Evolutionary conservation across 2,888 invertebrate genomes (phyloP).

Genomic region (Cryptophagus acutangulus): DNA sequence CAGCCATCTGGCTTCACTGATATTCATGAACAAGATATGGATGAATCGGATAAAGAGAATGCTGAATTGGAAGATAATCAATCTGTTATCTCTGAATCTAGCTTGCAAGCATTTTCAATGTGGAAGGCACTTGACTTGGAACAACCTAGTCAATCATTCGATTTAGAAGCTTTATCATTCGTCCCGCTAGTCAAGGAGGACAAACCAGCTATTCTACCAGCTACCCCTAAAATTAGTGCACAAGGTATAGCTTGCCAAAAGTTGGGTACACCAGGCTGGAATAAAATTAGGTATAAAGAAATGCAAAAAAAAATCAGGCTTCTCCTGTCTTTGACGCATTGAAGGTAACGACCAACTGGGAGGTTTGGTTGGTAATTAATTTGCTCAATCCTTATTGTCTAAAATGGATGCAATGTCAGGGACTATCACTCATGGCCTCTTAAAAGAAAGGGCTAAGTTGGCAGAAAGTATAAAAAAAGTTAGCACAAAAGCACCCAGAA

Average conservation of each 20-base stretch:
- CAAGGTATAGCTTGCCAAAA: slow-evolving; percentile 3
- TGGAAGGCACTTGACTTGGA: slow-evolving; percentile 2
- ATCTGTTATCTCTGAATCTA: too few species aligned
- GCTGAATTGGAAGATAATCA: too few species aligned
- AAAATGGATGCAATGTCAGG: background rate
- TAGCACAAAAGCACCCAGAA: slow-evolving; percentile 4
- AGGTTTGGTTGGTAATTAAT: background rate
- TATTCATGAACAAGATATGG: too few species aligned
- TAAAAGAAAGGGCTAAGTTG: background rate
- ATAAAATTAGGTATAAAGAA: slow-evolving; percentile 10
- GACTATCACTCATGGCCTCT: background rate
- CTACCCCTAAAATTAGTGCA: background rate
- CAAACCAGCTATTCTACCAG: background rate
- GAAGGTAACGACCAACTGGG: too few species aligned
- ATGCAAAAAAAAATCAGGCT: slow-evolving; percentile 3
- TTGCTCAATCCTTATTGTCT: background rate
- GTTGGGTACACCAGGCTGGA: slow-evolving; percentile 2
- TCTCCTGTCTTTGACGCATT: slow-evolving; percentile 1
- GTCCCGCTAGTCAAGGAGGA: background rate
- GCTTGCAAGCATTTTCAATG: too few species aligned
- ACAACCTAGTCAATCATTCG: background rate
- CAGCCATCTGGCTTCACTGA: too few species aligned
- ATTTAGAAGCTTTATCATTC: background rate
- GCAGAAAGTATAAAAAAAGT: background rate
- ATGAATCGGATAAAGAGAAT: too few species aligned